phyloP scores from a whole-genome alignment of 2,113 vertebrate species.

The Gambusia affinis region DNA sequence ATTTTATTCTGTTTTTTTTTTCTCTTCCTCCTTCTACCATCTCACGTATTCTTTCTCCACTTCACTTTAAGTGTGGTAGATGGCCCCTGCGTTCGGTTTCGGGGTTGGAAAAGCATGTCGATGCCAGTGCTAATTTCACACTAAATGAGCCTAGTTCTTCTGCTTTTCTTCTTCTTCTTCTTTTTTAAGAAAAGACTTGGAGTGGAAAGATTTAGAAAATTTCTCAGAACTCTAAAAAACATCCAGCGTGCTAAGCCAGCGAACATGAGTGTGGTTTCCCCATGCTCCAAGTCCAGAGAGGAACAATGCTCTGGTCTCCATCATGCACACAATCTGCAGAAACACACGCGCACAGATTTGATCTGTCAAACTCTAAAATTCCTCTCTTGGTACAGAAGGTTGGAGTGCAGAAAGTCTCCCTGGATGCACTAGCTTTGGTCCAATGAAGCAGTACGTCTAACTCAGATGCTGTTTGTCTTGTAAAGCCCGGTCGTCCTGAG shows the following conservation, averaged over 20 bases:
- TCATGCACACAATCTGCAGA: constrained; percentile 16
- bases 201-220: constrained; percentile 18
- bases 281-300: constrained; percentile 33
- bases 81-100: constrained; percentile 14
- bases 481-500: constrained; percentile 6
- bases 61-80: constrained; percentile 12
- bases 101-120: constrained; percentile 33
- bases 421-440: constrained; percentile 15
- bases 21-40: constrained; percentile 8
- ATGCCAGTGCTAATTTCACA: constrained; percentile 52
- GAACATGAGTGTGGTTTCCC: constrained; percentile 44
- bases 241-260: constrained; percentile 34
- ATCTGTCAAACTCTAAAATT: constrained; percentile 8
- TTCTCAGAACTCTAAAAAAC: constrained; percentile 31
- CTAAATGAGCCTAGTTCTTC: not conserved
- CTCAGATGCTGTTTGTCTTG: constrained; percentile 3
- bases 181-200: constrained; percentile 10
- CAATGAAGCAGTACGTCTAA: constrained; percentile 9
- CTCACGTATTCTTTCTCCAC: constrained; percentile 19
- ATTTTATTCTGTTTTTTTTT: constrained; percentile 6
- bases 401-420: constrained; percentile 3
- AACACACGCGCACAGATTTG: constrained; percentile 7
- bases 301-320: constrained; percentile 35
- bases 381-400: not conserved
- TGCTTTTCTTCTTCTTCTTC: not conserved